Percentiles rank a stretch among this genome's conserved stretches.
phyloP scores from a whole-genome alignment of 2,888 invertebrate genomes.

The Siphlonurus alternatus region DNA sequence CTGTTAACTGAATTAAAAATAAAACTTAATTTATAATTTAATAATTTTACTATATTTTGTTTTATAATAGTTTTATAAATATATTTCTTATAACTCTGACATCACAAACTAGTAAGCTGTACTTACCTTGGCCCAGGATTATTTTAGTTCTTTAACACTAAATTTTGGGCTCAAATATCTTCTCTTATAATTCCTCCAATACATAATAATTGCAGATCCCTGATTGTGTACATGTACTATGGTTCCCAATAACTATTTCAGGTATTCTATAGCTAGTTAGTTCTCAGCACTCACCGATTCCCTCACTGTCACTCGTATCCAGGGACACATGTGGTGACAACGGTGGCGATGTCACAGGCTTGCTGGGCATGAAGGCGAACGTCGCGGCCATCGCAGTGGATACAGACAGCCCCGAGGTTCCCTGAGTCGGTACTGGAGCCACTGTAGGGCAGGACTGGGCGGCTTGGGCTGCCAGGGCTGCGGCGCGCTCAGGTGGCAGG shows the following conservation, averaged over 20 bases:
- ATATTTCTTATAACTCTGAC: too few species aligned
- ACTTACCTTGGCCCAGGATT: too few species aligned
- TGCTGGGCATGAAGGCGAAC: not conserved
- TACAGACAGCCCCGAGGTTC: not conserved
- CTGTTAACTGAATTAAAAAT: too few species aligned
- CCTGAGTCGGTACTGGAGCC: not conserved
- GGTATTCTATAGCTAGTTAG: not conserved
- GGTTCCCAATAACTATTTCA: not conserved
- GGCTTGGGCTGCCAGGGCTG: conserved; percentile 11
- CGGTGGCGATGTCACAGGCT: not conserved
- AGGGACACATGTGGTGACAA: conserved; percentile 15
- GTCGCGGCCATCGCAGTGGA: not conserved
- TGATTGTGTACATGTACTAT: not conserved
- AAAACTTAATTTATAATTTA: too few species aligned
- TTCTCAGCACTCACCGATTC: conserved; percentile 37
- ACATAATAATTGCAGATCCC: not conserved
- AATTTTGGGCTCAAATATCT: too few species aligned
- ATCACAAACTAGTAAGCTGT: too few species aligned
- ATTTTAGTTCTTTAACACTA: too few species aligned
- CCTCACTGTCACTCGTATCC: conserved; percentile 47
- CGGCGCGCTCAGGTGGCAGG: conserved; percentile 24
- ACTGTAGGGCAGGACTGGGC: not conserved
- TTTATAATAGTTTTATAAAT: too few species aligned
- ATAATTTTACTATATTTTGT: too few species aligned
- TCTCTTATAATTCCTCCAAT: too few species aligned